phyloP scores from a whole-genome alignment of 1,140 invertebrate species.

The Oedothorax gibbosus region DNA sequence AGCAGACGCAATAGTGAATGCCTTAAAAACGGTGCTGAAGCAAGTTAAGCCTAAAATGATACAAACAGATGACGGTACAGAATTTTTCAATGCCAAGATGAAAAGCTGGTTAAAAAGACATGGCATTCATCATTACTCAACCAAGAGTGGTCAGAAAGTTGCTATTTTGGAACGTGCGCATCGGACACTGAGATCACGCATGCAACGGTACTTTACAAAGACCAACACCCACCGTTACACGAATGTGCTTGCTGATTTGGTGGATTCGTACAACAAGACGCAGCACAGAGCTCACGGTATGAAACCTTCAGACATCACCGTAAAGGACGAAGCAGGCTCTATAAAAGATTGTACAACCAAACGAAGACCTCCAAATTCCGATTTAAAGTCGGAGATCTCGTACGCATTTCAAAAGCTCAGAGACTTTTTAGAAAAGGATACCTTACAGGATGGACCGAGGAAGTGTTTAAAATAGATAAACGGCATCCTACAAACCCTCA shows the following conservation, averaged over 20 bases:
- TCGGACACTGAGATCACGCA: background rate
- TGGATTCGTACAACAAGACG: background rate
- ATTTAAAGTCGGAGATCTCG: background rate
- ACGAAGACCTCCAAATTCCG: background rate
- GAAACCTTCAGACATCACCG: background rate
- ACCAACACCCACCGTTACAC: slow-evolving; percentile 11
- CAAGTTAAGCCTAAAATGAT: background rate
- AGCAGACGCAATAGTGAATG: background rate
- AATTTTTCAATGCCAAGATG: slow-evolving; percentile 11
- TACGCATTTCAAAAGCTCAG: slow-evolving; percentile 7
- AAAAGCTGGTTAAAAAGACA: background rate
- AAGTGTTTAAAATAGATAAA: slow-evolving; percentile 7
- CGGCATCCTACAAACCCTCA: background rate
- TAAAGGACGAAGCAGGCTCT: background rate
- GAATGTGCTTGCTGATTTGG: background rate
- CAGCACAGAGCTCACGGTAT: background rate
- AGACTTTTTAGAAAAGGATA: slow-evolving; percentile 6
- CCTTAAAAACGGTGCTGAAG: background rate
- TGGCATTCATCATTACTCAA: background rate
- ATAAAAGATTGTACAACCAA: background rate
- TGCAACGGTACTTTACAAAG: background rate
- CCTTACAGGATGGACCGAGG: background rate
- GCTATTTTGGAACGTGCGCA: background rate
- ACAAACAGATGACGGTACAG: background rate
- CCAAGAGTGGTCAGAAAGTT: background rate